Evolutionary conservation across 2,797 vertebrate genomes (phyloP), one percentile per base, ranked within the genome.

Genomic region (Myotis vivesi): DNA sequence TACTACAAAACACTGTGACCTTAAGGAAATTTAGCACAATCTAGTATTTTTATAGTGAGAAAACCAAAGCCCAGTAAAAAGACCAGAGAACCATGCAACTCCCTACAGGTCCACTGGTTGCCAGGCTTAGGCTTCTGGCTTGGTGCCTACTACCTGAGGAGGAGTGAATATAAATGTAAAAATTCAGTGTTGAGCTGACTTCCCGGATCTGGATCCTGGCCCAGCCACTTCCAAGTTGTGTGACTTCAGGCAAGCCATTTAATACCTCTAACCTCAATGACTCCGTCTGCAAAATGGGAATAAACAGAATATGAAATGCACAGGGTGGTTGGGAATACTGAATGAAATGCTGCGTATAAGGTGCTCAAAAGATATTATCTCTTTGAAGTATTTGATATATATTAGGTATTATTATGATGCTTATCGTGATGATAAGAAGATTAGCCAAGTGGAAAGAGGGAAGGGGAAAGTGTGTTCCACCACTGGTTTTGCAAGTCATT

Each of bases 401-500:
- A 62, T 44, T 49, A 91, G 38, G 44, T 44, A 73, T 77, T 15
- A 62, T 46, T 6, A 38, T 49, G 51, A 51, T 84, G 59, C 36
- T 62, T 55, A 57, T 66, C 44, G 46, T 44, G 13, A 41, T 9
- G 30, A 68, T 0, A 75, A 51, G 28, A 86, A 80, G 30, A 91
- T 38, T 0, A 33, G 23, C 57, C 69, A 73, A 20, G 22, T 20
- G 13, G 23, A 81, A 91, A 90, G 68, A 38, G 8, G 4, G 44
- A 83, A 75, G 80, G 89, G 38, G 38, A 62, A 89, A 73, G 16
- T 12, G 2, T 41, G 62, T 36, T 76, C 80, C 17, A 62, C 49
- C 77, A 71, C 19, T 8, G 13, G 30, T 83, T 92, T 88, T 95
- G 84, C 53, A 96, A 85, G 30, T 69, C 38, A 71, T 79, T 57